Evolutionary conservation across 2,888 invertebrate genomes (phyloP).

Genomic region (Holacanthella duospinosa): DNA sequence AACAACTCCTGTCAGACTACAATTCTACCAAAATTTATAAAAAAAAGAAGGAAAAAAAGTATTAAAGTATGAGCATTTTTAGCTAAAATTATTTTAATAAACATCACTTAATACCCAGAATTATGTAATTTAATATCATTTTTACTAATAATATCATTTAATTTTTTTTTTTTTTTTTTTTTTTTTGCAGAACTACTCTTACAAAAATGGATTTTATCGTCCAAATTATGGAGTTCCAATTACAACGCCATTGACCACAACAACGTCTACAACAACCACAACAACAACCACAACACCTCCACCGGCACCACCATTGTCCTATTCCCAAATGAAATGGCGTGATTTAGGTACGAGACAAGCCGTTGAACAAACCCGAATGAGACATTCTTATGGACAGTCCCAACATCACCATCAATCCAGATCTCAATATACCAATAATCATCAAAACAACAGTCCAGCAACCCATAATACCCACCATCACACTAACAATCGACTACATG

Average conservation of each 20-base stretch:
- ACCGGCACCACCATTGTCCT: constrained; percentile 28
- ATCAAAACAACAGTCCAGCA: too few relatives aligned
- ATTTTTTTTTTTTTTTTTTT: too few relatives aligned
- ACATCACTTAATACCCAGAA: too few relatives aligned
- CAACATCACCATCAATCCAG: constrained; percentile 11
- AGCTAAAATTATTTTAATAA: too few relatives aligned
- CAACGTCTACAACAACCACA: constrained; percentile 28
- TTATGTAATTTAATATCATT: too few relatives aligned
- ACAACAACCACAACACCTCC: constrained; percentile 25
- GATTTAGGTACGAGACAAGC: constrained; percentile 34
- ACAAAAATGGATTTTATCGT: constrained; percentile 20
- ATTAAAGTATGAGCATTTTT: too few relatives aligned
- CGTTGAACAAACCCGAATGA: constrained; percentile 30
- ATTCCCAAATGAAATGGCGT: constrained; percentile 37
- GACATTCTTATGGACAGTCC: constrained; percentile 11
- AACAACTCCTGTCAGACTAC: too few relatives aligned
- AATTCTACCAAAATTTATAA: too few relatives aligned
- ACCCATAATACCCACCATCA: constrained; percentile 7
- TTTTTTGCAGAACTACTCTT: constrained; percentile 26
- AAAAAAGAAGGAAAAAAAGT: too few relatives aligned
- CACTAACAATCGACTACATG: constrained; percentile 16
- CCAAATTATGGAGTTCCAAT: constrained; percentile 9
- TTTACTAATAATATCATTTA: too few relatives aligned
- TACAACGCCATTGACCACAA: constrained; percentile 20
- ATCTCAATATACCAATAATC: neutral